Conservation (phyloP, 2,888 invertebrate genomes). For the Philonicus albiceps region DNA sequence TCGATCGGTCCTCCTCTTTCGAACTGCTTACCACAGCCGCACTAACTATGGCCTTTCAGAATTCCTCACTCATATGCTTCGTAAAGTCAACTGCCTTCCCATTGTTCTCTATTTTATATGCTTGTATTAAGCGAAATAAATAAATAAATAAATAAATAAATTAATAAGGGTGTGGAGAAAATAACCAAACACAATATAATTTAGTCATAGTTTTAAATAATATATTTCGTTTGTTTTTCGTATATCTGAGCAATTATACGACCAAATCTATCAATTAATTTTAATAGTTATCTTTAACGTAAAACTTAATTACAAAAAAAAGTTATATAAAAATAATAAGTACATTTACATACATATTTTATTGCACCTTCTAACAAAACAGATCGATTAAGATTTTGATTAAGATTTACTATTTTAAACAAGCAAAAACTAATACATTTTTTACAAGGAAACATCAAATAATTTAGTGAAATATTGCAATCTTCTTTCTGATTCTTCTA, state of each 20-base stretch:
- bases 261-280: conserved; percentile 14
- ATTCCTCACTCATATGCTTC: too few relatives aligned
- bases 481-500: background rate
- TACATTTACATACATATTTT: conserved; percentile 3
- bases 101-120: too few relatives aligned
- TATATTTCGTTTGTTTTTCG: conserved; percentile 31
- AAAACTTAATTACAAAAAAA: conserved; percentile 4
- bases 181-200: background rate
- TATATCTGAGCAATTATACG: conserved; percentile 33
- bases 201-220: conserved; percentile 27
- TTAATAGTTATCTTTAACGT: conserved; percentile 17
- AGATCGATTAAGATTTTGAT: background rate
- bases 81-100: too few relatives aligned
- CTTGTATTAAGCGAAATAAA: too few relatives aligned
- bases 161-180: too few relatives aligned
- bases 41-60: too few relatives aligned
- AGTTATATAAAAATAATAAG: background rate
- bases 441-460: background rate
- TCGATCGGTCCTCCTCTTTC: too few relatives aligned
- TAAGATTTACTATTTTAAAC: background rate
- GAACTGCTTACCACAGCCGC: too few relatives aligned
- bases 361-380: conserved; percentile 19
- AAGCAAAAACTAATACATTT: background rate
- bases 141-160: too few relatives aligned
- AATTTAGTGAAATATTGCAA: background rate